Percentiles rank a stretch among this genome's conserved stretches.
Conservation (phyloP, 2,797 vertebrate species). For the Manis crassicaudata region DNA sequence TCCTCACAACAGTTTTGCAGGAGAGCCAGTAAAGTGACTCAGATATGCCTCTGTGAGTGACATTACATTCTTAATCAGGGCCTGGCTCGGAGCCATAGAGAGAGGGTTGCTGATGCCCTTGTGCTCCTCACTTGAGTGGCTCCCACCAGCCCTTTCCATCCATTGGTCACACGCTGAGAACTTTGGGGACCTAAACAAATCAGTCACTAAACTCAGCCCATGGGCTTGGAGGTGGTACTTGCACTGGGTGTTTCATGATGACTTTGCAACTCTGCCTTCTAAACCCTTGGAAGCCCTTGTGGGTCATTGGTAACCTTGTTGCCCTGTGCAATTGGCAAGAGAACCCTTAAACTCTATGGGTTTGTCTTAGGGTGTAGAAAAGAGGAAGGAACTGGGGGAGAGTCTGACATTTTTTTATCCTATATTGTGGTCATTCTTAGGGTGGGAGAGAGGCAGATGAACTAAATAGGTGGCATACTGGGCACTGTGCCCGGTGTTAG, state of each 20-base stretch:
- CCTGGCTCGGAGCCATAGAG: background rate
- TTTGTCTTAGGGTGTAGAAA: background rate
- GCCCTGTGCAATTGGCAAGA: background rate
- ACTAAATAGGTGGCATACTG: background rate
- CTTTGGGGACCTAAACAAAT: background rate
- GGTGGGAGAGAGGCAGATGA: too few species aligned
- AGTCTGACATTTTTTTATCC: background rate
- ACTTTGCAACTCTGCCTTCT: background rate
- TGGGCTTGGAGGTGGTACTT: background rate
- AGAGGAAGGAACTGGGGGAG: background rate
- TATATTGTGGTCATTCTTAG: background rate
- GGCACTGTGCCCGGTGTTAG: too few species aligned
- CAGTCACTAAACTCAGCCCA: background rate
- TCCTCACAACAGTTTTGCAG: background rate
- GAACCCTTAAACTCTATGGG: background rate
- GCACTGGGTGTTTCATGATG: background rate
- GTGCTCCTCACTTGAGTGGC: background rate
- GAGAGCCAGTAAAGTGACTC: background rate
- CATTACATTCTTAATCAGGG: background rate
- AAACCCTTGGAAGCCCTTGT: fast-evolving
- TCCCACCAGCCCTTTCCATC: background rate
- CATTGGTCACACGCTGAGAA: background rate
- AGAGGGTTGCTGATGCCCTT: background rate
- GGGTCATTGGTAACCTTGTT: background rate
- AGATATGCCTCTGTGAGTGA: fast-evolving